These are phyloP conservation scores for Dasysyrphus tricinctus DNA, from an alignment of 2,888 invertebrate genomes.

Conservation along the genomic window DNA sequence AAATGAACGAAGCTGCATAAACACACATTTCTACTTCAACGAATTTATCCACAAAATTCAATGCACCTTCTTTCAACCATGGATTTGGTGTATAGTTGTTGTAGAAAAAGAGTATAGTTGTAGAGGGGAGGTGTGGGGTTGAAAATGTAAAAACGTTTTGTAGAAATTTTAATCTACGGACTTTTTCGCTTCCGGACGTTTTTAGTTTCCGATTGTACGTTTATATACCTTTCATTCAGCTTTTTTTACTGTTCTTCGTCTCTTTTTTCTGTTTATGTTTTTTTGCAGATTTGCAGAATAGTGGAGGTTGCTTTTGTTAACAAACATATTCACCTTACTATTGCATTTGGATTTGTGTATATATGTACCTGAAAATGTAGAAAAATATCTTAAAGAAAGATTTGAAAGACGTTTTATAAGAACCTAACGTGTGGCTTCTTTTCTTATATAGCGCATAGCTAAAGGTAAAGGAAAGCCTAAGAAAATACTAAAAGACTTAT, in stretches of 20 bases:
- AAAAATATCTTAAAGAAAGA: conserved; percentile 46
- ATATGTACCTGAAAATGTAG: not conserved
- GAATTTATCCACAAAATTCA: conserved; percentile 62
- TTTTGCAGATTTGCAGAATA: conserved; percentile 40
- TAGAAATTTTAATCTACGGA: conserved; percentile 56
- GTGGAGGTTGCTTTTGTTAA: conserved; percentile 29
- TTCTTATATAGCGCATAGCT: not conserved
- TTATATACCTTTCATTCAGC: conserved; percentile 6
- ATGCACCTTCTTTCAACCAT: conserved; percentile 42
- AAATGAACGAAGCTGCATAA: conserved; percentile 21
- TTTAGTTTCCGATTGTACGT: conserved; percentile 57
- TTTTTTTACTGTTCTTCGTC: not conserved
- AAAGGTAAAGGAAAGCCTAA: not conserved
- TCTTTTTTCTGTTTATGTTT: not conserved
- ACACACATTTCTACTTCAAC: conserved; percentile 43
- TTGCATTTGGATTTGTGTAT: not conserved
- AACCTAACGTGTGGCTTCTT: conserved; percentile 58
- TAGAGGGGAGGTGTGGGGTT: too few relatives aligned
- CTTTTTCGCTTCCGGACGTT: conserved; percentile 67
- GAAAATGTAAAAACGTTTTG: conserved; percentile 53
- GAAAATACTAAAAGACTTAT: conserved; percentile 7
- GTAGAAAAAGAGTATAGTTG: not conserved
- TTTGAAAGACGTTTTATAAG: conserved; percentile 48
- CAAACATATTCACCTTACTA: not conserved
- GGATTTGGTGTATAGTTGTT: not conserved